Base-by-base conservation (phyloP, 2,113 vertebrate species). In the Nothobranchius kuhntae region DNA sequence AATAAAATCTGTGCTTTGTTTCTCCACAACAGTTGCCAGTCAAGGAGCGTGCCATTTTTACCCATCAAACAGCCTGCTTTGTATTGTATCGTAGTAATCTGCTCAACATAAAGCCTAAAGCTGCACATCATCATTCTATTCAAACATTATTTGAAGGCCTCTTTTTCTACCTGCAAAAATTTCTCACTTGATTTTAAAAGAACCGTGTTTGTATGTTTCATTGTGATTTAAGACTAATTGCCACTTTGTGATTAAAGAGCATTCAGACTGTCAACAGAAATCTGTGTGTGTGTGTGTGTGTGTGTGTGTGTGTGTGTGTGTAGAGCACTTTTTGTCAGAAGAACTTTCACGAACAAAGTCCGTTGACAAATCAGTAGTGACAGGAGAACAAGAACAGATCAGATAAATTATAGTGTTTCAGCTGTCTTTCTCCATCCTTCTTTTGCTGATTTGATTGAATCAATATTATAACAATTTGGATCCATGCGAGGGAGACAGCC, bases 381-480 rank as follows among this genome's bases (percentile, higher is more conserved):
- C 67, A 71, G 10, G 47, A 74, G 45, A 77, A 78, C 69, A 67
- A 72, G 63, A 79, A 59, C 15, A 63, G 50, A 76, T 72, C 54
- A 26, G 59, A 77, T 53, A 74, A 83, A 88, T 88, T 71, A 85
- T 83, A 83, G 77, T 48, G 53, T 71, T 82, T 64, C 52, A 80
- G 30, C 45, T 63, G 45, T 60, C 65, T 83, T 85, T 88, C 75
- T 82, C 71, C 58, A 1, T 71, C 30, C 53, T 51, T 13, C 21
- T 75, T 68, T 15, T 53, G 54, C 14, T 26, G 68, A 73, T 80
- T 52, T 13, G 7, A 71, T 13, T 56, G 59, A 81, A 46, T 72
- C 46, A 73, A 61, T 65, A 0, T 71, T 44, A 14, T 0, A 4
- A 58, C 59, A 65, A 65, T 52, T 67, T 6, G 53, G 4, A 62